A percentile compares a stretch with the other conserved stretches of the same genome.
Conservation (phyloP, 1,140 invertebrate genomes). For the Lordiphosa collinella region DNA sequence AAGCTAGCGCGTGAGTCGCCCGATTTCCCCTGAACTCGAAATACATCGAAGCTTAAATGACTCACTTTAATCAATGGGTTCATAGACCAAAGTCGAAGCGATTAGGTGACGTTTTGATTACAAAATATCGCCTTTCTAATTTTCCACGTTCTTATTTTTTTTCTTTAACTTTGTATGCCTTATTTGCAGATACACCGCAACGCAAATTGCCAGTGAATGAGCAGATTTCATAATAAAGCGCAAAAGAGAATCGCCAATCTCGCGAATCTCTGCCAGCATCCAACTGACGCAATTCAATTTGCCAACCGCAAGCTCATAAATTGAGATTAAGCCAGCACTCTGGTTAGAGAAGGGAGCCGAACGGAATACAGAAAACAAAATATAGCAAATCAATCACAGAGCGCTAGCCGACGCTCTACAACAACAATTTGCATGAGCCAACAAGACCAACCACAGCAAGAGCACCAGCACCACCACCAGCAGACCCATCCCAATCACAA, state of each 20-base stretch:
- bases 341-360: constrained; percentile 4
- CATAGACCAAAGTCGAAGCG: constrained; percentile 8
- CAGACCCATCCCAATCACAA: constrained; percentile 15
- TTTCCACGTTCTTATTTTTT: constrained; percentile 22
- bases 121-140: constrained; percentile 50
- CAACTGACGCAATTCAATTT: constrained; percentile 76
- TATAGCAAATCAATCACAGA: constrained; percentile 69
- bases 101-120: constrained; percentile 51
- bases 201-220: constrained; percentile 65
- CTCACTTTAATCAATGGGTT: constrained; percentile 48
- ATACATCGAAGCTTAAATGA: constrained; percentile 46
- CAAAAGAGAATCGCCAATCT: constrained; percentile 38
- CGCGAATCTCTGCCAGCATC: constrained; percentile 2
- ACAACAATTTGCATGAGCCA: constrained; percentile 73
- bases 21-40: no score
- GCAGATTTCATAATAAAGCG: constrained; percentile 67
- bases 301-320: constrained; percentile 70
- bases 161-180: no score
- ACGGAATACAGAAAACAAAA: constrained; percentile 19
- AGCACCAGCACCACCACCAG: constrained; percentile 27
- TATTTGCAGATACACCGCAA: constrained; percentile 47
- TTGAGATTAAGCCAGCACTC: constrained; percentile 65
- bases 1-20: no score
- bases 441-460: constrained; percentile 5
- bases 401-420: constrained; percentile 47